Evolutionary conservation across 1,140 invertebrate genomes (phyloP), one percentile per base, ranked within the genome.

Genomic region (Thaumetopoea pityocampa): DNA sequence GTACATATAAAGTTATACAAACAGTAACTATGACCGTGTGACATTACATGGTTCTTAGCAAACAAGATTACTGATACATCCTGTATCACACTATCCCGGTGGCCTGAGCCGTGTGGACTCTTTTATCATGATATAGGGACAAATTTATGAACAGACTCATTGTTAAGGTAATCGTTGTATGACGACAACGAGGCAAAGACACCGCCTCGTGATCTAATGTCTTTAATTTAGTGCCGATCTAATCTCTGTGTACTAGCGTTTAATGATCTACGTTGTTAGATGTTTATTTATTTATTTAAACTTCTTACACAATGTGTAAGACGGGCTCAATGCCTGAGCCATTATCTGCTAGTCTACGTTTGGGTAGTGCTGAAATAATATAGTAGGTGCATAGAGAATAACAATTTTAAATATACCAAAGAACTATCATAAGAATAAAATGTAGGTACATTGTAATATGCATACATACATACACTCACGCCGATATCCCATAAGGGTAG

Each of bases 61-160:
- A 77, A 79, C 70, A 82, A 82, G 78, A 82, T 82, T 82, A 82
- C 46, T 51, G 49, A 45, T 61, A 69, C 73, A 70, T 80, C 74
- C 74, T 82, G 78, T n/a, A n/a, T n/a, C n/a, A n/a, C n/a, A n/a
- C 71, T 61, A 57, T 77, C 66, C 70, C 67, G 78, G 78, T 82
- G 78, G 78, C 59, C 78, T 72, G 64, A 77, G 71, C 74, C 63
- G 54, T 59, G 50, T 55, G 41, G 27, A 32, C 15, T 46, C 32
- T 58, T 56, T 79, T 82, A 82, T 82, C 74, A 67, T n/a, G 51
- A 45, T 63, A 57, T 54, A 61, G 45, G 44, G 57, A 59, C 56
- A 76, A 74, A 74, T 73, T 76, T 80, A 80, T 77, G 72, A 76
- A 76, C 60, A 69, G 51, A 37, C 36, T 33, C 57, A 54, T 55